Evolutionary conservation across 2,113 vertebrate species (phyloP).

Genomic region (Butastur rufipennis): DNA sequence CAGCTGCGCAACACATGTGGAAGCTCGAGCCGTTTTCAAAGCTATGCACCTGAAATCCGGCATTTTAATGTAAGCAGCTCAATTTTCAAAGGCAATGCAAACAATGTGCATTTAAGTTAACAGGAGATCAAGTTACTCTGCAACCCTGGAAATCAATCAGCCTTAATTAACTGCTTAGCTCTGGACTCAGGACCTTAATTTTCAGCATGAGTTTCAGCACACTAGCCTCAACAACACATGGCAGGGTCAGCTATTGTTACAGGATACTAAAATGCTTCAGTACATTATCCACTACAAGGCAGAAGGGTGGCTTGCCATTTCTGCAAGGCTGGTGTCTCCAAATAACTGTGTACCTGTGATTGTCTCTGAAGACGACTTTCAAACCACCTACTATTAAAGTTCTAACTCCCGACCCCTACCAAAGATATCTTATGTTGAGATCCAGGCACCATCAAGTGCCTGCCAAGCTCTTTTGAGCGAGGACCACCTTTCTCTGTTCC

Average conservation of each 20-base stretch:
- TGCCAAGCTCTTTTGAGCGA: background rate
- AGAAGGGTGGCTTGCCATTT: background rate
- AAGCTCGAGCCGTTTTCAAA: background rate
- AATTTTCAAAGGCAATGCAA: background rate
- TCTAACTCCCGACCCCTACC: background rate
- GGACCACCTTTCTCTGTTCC: background rate
- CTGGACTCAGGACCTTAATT: background rate
- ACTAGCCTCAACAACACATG: background rate
- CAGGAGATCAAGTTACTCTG: background rate
- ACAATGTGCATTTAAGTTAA: fast-evolving
- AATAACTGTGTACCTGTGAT: background rate
- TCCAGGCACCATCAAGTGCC: background rate
- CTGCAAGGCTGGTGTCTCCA: background rate
- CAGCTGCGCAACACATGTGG: background rate
- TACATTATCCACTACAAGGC: background rate
- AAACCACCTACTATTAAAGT: background rate
- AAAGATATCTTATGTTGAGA: background rate
- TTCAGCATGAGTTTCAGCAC: background rate
- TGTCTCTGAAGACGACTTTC: background rate
- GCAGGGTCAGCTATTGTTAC: background rate
- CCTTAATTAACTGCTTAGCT: background rate
- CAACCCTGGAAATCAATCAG: background rate
- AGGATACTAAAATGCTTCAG: background rate
- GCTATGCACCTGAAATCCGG: background rate
- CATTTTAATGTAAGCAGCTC: background rate